Evolutionary conservation across 2,888 invertebrate species (phyloP).

Genomic region (Chrysodeixis includens): DNA sequence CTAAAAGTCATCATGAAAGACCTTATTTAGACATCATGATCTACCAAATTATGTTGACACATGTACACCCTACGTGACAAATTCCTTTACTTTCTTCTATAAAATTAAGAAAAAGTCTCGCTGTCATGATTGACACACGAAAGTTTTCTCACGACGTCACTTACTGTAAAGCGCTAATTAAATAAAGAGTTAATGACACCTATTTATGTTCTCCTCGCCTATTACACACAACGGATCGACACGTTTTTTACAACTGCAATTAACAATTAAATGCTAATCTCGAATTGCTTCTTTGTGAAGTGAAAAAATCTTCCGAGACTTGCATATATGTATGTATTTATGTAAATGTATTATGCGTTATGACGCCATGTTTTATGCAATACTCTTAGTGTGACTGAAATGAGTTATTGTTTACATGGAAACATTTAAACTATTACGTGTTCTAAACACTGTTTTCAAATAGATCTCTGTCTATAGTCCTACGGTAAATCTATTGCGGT

Average conservation of each 20-base stretch:
- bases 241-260: slow-evolving; percentile 45
- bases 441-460: slow-evolving; percentile 1
- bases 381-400: slow-evolving; percentile 31
- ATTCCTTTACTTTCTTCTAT: slow-evolving; percentile 5
- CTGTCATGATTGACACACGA: slow-evolving; percentile 44
- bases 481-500: not conserved
- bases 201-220: slow-evolving; percentile 38
- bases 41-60: not conserved
- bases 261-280: slow-evolving; percentile 55
- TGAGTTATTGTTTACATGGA: slow-evolving; percentile 16
- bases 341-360: slow-evolving; percentile 46
- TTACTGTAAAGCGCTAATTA: slow-evolving; percentile 48
- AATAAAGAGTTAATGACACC: slow-evolving; percentile 56
- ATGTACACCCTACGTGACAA: not conserved
- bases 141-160: slow-evolving; percentile 63
- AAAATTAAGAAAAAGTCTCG: slow-evolving; percentile 36
- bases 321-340: slow-evolving; percentile 47
- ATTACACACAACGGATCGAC: slow-evolving; percentile 39
- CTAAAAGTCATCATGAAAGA: not conserved
- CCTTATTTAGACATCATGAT: not conserved
- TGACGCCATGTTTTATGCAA: slow-evolving; percentile 38
- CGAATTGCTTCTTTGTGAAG: slow-evolving; percentile 48
- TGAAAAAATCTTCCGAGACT: slow-evolving; percentile 34
- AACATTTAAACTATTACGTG: slow-evolving; percentile 10
- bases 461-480: not conserved